Percentiles rank a stretch among this genome's conserved stretches.
Conservation (phyloP, 2,888 invertebrate species). For the Melolontha melolontha region DNA sequence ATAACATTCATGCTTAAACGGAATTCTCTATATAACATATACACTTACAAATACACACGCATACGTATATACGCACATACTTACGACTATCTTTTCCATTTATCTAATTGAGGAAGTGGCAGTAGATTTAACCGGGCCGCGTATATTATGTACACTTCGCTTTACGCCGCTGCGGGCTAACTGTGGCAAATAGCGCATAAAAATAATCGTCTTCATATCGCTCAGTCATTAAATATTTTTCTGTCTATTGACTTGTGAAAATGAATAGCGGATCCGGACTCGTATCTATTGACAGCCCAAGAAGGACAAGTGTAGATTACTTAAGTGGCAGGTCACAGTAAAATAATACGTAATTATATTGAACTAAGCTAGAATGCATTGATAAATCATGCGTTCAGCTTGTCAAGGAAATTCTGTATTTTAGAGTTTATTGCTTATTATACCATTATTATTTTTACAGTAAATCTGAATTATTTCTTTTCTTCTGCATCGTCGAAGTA, state of each 20-base stretch:
- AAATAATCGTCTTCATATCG: constrained; percentile 44
- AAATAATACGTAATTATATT: neutral
- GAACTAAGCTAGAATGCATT: no score
- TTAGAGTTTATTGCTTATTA: no score
- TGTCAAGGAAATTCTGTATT: no score
- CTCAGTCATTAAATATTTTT: constrained; percentile 34
- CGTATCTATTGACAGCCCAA: constrained; percentile 7
- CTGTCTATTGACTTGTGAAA: constrained; percentile 9
- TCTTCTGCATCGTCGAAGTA: no score
- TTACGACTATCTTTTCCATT: constrained; percentile 47
- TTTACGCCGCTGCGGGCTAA: constrained; percentile 28
- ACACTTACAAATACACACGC: constrained; percentile 3
- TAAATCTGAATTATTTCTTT: no score
- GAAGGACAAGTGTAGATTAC: neutral
- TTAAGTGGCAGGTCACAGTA: neutral
- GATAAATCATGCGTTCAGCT: no score
- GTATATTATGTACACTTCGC: constrained; percentile 30
- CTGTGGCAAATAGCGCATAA: constrained; percentile 43
- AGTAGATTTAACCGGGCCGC: constrained; percentile 13
- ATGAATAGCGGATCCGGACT: neutral
- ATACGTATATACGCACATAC: neutral
- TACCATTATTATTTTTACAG: no score
- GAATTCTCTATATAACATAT: constrained; percentile 14
- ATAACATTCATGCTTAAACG: constrained; percentile 44
- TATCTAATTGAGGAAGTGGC: constrained; percentile 52